phyloP scores from a whole-genome alignment of 1,140 invertebrate species.

The Diuraphis noxia region DNA sequence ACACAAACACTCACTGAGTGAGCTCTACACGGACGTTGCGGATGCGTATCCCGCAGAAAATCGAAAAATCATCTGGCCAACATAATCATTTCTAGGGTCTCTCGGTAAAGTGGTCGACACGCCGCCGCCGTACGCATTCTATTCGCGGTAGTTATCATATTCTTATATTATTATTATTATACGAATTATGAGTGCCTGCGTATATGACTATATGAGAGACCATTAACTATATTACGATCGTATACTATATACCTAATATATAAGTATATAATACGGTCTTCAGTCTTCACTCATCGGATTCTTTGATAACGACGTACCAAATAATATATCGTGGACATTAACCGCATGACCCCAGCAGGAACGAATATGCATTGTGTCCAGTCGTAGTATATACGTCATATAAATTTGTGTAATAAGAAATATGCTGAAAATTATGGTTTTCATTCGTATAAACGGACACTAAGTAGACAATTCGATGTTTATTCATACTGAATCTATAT shows the following conservation, averaged over 20 bases:
- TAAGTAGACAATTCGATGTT: neutral
- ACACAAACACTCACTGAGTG: neutral
- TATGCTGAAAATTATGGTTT: neutral
- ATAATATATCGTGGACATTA: neutral
- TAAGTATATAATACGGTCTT: neutral
- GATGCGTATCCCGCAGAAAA: constrained; percentile 24
- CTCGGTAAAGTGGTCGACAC: neutral
- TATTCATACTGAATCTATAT: neutral
- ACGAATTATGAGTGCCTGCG: neutral
- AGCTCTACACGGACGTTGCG: neutral
- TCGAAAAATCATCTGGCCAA: constrained; percentile 25
- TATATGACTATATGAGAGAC: neutral
- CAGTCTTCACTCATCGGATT: neutral
- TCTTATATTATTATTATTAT: neutral
- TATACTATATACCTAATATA: neutral
- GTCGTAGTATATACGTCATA: no score
- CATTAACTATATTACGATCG: neutral
- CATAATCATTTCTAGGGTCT: constrained; percentile 17
- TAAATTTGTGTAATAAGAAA: neutral
- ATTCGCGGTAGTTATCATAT: neutral
- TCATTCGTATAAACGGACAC: neutral
- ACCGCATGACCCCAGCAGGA: neutral
- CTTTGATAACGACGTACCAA: neutral
- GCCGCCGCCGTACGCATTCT: neutral
- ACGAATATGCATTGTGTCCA: neutral